A percentile compares a stretch with the other conserved stretches of the same genome.
phyloP scores from a whole-genome alignment of 2,797 vertebrate species.

The Mareca strepera region DNA sequence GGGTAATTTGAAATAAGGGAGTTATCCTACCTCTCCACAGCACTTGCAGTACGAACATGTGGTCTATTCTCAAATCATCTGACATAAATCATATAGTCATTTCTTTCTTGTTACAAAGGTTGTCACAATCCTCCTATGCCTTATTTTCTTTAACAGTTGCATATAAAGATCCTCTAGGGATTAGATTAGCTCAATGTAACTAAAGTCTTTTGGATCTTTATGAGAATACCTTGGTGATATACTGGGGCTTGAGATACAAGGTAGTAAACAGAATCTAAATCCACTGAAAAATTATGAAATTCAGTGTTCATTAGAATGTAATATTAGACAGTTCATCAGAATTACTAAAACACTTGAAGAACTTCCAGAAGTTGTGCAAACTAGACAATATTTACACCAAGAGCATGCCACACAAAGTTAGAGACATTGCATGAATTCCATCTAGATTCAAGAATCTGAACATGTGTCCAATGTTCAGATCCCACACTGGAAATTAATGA shows the following conservation, averaged over 20 bases:
- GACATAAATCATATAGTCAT: not conserved
- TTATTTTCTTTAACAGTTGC: not conserved
- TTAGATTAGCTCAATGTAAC: not conserved
- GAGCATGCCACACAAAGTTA: not conserved
- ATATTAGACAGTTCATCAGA: not conserved
- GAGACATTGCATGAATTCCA: not conserved
- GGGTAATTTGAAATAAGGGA: not conserved
- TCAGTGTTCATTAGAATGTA: not conserved
- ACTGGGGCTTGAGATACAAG: not conserved
- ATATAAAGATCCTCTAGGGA: not conserved
- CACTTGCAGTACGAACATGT: not conserved
- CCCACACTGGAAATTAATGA: not conserved
- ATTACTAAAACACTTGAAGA: not conserved
- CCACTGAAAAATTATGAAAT: accelerated
- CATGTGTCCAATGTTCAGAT: not conserved
- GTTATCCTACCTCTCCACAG: not conserved
- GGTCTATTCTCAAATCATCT: not conserved
- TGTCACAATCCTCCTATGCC: not conserved
- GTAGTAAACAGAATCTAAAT: not conserved
- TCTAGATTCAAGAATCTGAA: not conserved
- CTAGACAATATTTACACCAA: not conserved
- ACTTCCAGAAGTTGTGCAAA: not conserved
- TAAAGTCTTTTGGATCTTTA: not conserved
- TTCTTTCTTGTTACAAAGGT: not conserved
- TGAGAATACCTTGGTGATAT: not conserved